Conservation (phyloP, 2,888 invertebrate genomes). For the Catocala sponsa region DNA sequence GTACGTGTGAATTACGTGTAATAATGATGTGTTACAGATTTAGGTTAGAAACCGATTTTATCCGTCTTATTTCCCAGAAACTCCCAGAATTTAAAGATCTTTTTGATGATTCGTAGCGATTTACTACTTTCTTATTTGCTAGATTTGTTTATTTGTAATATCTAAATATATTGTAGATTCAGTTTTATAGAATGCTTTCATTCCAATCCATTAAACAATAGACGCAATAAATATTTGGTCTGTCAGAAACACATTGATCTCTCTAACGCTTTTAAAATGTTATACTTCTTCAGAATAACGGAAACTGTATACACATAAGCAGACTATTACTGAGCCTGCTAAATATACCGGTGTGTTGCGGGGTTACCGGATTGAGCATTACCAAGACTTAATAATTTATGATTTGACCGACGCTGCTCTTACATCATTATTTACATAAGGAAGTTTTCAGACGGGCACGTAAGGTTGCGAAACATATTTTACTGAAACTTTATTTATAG, state of each 20-base stretch:
- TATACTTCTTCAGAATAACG: not conserved
- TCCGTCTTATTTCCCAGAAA: too few relatives aligned
- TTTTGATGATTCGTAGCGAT: too few relatives aligned
- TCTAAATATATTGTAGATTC: too few relatives aligned
- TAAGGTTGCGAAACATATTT: constrained; percentile 71
- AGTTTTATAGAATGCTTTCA: not conserved
- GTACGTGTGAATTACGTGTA: not conserved
- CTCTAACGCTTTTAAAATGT: not conserved
- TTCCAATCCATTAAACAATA: not conserved
- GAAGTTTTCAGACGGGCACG: constrained; percentile 65
- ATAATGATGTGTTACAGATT: too few relatives aligned
- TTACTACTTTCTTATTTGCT: too few relatives aligned
- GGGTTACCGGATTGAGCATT: constrained; percentile 51
- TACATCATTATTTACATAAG: constrained; percentile 81
- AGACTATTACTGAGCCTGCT: constrained; percentile 20
- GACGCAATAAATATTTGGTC: not conserved
- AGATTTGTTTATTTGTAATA: too few relatives aligned
- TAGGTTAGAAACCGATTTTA: not conserved
- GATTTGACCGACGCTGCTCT: constrained; percentile 48
- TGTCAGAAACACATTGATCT: not conserved
- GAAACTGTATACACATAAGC: constrained; percentile 7
- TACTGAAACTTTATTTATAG: constrained; percentile 73
- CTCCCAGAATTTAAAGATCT: too few relatives aligned
- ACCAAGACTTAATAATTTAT: constrained; percentile 49
- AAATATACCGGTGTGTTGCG: constrained; percentile 39